phyloP scores from a whole-genome alignment of 2,888 invertebrate species.

The Stegana nigrithorax region DNA sequence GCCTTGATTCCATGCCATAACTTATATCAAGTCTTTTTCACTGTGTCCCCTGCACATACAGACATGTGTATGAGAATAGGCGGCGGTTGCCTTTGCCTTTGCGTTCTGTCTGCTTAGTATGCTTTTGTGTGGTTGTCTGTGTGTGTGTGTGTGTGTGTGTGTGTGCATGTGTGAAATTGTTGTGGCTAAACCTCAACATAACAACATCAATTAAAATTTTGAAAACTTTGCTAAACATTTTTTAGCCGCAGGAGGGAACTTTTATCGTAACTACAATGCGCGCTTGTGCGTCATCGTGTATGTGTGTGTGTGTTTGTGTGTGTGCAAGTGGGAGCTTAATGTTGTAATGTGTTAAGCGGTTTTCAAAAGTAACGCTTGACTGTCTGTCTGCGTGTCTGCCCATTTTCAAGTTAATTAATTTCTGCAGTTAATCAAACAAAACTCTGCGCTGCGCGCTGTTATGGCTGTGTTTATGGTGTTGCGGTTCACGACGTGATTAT shows the following conservation, averaged over 20 bases:
- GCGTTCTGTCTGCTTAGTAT: background rate
- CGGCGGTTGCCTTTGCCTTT: background rate
- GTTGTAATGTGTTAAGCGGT: conserved; percentile 12
- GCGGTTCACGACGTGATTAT: conserved; percentile 12
- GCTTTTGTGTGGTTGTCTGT: background rate
- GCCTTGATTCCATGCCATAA: background rate
- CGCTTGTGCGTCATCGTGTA: background rate
- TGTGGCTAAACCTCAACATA: conserved; percentile 53
- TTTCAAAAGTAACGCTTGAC: background rate
- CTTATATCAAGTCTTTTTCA: too few relatives aligned
- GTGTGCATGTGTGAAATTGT: conserved; percentile 37
- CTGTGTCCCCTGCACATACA: background rate
- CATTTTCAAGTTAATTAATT: conserved; percentile 33
- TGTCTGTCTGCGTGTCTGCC: background rate
- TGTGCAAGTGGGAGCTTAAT: background rate
- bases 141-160: conserved; percentile 8
- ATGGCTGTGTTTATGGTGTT: conserved; percentile 27
- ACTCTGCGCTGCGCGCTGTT: conserved; percentile 7
- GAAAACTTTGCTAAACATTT: conserved; percentile 44
- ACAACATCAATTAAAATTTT: conserved; percentile 48
- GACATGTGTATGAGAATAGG: background rate
- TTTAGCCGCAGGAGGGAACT: conserved; percentile 19
- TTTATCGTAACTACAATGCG: background rate
- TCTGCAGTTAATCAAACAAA: conserved; percentile 30
- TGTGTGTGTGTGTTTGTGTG: background rate